Base-by-base conservation (phyloP, 2,797 vertebrate genomes). In the Alcedo quadribrachys region DNA sequence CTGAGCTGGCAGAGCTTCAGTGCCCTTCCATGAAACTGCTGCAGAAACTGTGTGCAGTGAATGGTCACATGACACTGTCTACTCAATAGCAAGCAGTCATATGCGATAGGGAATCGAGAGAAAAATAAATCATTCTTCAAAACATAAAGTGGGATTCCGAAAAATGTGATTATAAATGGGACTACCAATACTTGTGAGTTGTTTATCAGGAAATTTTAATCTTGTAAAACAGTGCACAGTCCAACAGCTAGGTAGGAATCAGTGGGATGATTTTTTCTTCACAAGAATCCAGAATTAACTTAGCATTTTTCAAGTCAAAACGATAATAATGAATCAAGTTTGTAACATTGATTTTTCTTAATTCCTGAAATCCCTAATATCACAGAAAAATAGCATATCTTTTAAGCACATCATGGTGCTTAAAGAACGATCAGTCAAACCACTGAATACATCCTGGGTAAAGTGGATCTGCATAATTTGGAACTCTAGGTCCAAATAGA, bases 401-500 rank as follows among this genome's bases (percentile, higher is more conserved):
- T 66, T 87, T 40, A 67, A 74, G 10, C 3, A 27, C 5, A 3
- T 70, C 14, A 28, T 14, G 3, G 2, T 69, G 5, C 8, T 53
- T 50, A 30, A 6, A 70, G 17, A 73, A 32, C 51, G 8, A 10
- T 1, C 8, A 35, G 9, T 24, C 22, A 69, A 77, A 55, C 16
- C 15, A 4, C 12, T 55, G 12, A 13, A 77, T 27, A 8, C 15
- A 27, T 35, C 5, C 17, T 35, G 6, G 1, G 6, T 80, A 55
- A 69, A 85, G n/a, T 24, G 19, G 7, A 33, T 62, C 9, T 15
- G 17, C 76, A 70, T 19, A 7, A 50, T 27, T 20, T 53, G 22
- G 8, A 81, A 37, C 8, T 60, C 9, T 15, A 11, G 8, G 5
- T 20, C 5, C 0, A 9, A 20, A 19, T 2, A 50, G n/a, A 20